These are phyloP conservation scores for Drosophila willistoni DNA, from an alignment of 1,140 invertebrate species.

Conservation along the genomic window DNA sequence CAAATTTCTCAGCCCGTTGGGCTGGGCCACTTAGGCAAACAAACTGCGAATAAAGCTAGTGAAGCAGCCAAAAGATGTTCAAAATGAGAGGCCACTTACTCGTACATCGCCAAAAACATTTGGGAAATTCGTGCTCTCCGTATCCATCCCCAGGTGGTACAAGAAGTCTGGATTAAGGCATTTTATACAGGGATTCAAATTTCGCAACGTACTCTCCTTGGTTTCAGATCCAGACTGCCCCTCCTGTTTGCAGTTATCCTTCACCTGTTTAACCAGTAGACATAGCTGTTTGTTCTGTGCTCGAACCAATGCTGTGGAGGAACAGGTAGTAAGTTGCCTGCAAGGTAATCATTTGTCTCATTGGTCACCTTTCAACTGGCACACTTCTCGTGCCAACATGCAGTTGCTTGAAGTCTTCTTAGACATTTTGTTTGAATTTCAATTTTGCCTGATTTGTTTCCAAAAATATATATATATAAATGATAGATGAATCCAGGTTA, in stretches of 20 bases:
- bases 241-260: constrained; percentile 31
- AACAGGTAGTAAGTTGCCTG: neutral
- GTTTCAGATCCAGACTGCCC: neutral
- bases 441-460: neutral
- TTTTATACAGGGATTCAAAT: constrained; percentile 53
- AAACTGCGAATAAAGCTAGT: constrained; percentile 35
- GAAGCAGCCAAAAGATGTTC: neutral
- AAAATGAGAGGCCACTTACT: constrained; percentile 34
- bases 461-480: neutral
- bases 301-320: constrained; percentile 46
- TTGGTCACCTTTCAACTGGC: constrained; percentile 53
- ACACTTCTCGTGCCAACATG: constrained; percentile 38
- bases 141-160: constrained; percentile 48
- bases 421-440: neutral
- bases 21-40: constrained; percentile 53
- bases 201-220: constrained; percentile 7
- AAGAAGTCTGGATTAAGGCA: constrained; percentile 54
- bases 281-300: constrained; percentile 53
- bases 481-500: neutral
- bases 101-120: constrained; percentile 65
- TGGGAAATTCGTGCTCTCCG: constrained; percentile 44
- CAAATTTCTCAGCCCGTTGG: constrained; percentile 48
- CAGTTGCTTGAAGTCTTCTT: neutral
- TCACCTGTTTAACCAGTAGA: constrained; percentile 45
- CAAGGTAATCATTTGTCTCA: neutral